Conservation (phyloP, 2,888 invertebrate genomes). For the Drosophila atroscutellata region DNA sequence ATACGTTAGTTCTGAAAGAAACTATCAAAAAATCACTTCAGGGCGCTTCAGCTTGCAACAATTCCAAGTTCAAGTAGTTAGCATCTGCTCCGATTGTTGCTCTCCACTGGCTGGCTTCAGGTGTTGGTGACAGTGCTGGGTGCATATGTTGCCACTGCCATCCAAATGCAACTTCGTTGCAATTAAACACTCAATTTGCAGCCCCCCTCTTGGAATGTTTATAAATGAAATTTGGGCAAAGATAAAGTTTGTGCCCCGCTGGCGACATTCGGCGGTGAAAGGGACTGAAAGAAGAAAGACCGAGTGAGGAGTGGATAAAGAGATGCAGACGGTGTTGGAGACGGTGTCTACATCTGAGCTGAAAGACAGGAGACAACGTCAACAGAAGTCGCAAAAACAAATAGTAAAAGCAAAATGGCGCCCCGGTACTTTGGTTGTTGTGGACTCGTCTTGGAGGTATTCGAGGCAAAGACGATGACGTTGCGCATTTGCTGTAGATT, state of each 20-base stretch:
- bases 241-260: constrained; percentile 71
- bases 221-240: constrained; percentile 76
- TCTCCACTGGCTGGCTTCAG: constrained; percentile 5
- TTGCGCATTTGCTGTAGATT: constrained; percentile 77
- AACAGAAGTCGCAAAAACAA: constrained; percentile 75
- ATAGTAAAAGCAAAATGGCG: constrained; percentile 75
- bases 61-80: constrained; percentile 37
- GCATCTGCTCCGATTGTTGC: constrained; percentile 16
- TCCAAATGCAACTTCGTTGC: constrained; percentile 66
- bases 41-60: constrained; percentile 8
- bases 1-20: neutral
- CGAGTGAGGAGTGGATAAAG: neutral
- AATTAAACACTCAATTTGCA: constrained; percentile 78
- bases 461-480: constrained; percentile 65
- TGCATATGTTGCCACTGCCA: constrained; percentile 64
- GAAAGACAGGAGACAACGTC: constrained; percentile 59
- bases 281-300: neutral
- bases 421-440: constrained; percentile 62
- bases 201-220: constrained; percentile 62
- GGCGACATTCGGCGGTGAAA: constrained; percentile 37
- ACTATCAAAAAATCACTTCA: neutral
- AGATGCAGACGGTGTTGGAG: neutral
- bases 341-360: constrained; percentile 10
- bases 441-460: constrained; percentile 17
- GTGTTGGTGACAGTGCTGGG: constrained; percentile 5